A percentile compares a stretch with the other conserved stretches of the same genome.
phyloP scores from a whole-genome alignment of 2,797 vertebrate species.

The Pterois miles region DNA sequence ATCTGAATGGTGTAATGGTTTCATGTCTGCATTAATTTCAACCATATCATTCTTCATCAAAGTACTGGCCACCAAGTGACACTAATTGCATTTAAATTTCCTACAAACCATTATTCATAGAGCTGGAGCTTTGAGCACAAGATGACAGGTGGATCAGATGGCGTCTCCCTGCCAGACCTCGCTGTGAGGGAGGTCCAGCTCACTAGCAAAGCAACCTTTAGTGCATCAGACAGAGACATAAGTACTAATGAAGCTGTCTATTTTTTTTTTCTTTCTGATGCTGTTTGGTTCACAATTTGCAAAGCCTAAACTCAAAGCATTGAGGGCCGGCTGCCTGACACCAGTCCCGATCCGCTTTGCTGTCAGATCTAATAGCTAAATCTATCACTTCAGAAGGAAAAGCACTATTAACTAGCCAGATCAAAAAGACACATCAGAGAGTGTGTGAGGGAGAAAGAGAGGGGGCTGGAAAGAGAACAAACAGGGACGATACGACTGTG shows the following conservation, averaged over 20 bases:
- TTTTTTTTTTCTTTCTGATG: not conserved
- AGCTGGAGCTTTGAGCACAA: conserved; percentile 8
- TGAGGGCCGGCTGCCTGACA: not conserved
- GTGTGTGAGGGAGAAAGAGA: not conserved
- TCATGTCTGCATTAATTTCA: conserved; percentile 18
- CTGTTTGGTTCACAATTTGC: conserved; percentile 19
- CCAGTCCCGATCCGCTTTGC: conserved; percentile 2
- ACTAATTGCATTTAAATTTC: conserved; percentile 15
- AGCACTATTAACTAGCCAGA: conserved; percentile 36
- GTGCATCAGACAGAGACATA: conserved; percentile 26
- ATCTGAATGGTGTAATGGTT: not conserved
- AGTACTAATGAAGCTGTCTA: conserved; percentile 28
- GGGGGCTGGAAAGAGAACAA: conserved; percentile 16
- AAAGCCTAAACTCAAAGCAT: conserved; percentile 28
- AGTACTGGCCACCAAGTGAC: conserved; percentile 2
- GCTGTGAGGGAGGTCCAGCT: conserved; percentile 29
- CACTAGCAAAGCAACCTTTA: conserved; percentile 13
- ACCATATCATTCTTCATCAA: not conserved
- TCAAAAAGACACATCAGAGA: conserved; percentile 47
- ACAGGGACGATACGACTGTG: conserved; percentile 4
- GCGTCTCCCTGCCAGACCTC: conserved; percentile 8
- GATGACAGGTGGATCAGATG: conserved; percentile 30
- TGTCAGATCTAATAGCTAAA: conserved; percentile 38
- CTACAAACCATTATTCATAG: not conserved
- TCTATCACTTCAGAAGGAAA: conserved; percentile 34